Evolutionary conservation across 2,113 vertebrate species (phyloP).

Genomic region (Tragulus kanchil): DNA sequence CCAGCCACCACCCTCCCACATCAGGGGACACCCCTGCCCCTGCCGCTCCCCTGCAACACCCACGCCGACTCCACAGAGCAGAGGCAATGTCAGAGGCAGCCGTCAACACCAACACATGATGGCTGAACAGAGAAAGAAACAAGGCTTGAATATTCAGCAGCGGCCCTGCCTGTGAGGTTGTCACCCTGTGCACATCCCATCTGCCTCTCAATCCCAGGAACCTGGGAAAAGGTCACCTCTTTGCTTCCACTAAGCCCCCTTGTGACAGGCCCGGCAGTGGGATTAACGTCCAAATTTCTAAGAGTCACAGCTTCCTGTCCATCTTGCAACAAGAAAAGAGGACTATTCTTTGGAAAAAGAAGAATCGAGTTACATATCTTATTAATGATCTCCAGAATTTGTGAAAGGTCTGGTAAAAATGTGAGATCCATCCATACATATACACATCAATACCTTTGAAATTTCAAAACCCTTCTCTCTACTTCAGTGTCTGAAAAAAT

Average conservation of each 20-base stretch:
- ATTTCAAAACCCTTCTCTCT: neutral
- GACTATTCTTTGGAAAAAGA: neutral
- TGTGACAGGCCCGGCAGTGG: neutral
- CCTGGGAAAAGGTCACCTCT: neutral
- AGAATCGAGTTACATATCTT: neutral
- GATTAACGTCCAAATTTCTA: neutral
- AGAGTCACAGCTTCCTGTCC: accelerated
- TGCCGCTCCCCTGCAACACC: neutral
- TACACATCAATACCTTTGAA: neutral
- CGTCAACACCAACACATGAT: neutral
- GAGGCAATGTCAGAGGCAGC: neutral
- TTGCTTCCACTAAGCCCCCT: neutral
- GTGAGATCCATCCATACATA: neutral
- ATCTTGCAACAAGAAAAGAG: neutral
- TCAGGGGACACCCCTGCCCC: neutral
- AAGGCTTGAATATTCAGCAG: slow-evolving; percentile 7
- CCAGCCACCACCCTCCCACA: accelerated
- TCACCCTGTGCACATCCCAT: neutral
- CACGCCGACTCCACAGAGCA: neutral
- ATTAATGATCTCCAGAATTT: neutral
- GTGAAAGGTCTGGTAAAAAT: neutral
- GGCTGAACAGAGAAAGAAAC: neutral
- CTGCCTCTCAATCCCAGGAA: neutral
- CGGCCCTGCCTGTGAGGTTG: neutral
- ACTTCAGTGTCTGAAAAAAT: neutral